These are phyloP conservation scores for Pteronotus mesoamericanus DNA, from an alignment of 2,797 vertebrate genomes.

Conservation along the genomic window DNA sequence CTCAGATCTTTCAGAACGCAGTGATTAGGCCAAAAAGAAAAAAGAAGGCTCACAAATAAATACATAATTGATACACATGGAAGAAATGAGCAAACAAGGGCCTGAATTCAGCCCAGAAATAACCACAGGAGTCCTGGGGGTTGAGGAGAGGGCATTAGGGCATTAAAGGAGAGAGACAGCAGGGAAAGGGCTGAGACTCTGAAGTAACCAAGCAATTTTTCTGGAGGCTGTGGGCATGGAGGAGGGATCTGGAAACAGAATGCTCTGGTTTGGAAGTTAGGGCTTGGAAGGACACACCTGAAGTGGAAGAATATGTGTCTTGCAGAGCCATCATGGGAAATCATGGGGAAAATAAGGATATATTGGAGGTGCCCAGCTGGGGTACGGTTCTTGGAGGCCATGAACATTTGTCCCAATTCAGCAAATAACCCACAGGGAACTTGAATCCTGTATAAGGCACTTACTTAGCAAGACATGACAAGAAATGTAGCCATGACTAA, in stretches of 20 bases:
- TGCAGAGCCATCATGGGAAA: not conserved
- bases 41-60: not conserved
- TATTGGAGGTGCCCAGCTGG: not conserved
- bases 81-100: not conserved
- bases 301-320: not conserved
- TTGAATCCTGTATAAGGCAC: not conserved
- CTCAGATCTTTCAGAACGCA: not conserved
- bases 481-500: not conserved
- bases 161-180: not conserved
- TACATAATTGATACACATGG: not conserved
- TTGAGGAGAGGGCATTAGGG: not conserved
- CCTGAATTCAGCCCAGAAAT: not conserved
- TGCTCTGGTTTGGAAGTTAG: not conserved
- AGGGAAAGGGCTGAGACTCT: not conserved
- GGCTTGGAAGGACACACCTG: not conserved
- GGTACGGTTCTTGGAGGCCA: not conserved
- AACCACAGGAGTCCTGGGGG: not conserved
- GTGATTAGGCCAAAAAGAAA: slow-evolving; percentile 8
- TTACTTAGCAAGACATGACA: not conserved
- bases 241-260: not conserved
- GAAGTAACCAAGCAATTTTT: not conserved
- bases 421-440: not conserved
- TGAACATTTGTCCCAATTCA: not conserved
- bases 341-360: not conserved
- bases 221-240: not conserved